Base-by-base conservation (phyloP, 2,113 vertebrate species). In the Colinus virginianus region DNA sequence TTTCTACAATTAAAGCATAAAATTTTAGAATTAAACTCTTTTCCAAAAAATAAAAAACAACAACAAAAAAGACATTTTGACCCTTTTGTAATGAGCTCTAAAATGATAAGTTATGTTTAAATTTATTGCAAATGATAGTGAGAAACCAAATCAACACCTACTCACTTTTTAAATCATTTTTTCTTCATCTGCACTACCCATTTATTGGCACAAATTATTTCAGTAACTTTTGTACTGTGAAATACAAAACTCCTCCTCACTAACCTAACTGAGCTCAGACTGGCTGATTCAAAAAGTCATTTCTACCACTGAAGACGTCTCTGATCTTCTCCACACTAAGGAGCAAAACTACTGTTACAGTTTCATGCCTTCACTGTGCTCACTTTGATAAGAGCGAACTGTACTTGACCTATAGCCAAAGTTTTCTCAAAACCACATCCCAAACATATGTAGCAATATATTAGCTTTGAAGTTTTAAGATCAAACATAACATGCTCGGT, bases 381-480 rank as follows among this genome's bases (percentile, higher is more conserved):
- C 17, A 9, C 25, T 56, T 75, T 0, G 0, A 43, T 19, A 75
- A 68, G 40, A 79, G 19, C 42, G 88, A 83, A 59, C 49, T 13
- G 9, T 64, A 68, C 20, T 71, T 90, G 82, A 92, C 45, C 78
- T 7, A 2, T 56, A 77, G 82, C 22, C n/a, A 64, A 85, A 88
- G 28, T 36, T 38, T 32, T 69, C 83, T 56, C 62, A 71, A 90
- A 91, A 46, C 40, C 36, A 62, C 30, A 53, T 67, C 12, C 62
- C 69, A 80, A 38, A 18, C 4, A 2, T 1, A 6, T 17, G 13
- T 8, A 14, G 0, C 11, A 40, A 38, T 34, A 42, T 1, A 14
- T 66, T 86, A n/a, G 32, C 46, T 79, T 70, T 42, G 26, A 40
- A 62, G 71, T 74, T 78, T 64, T 58, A 58, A 58, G 36, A 34